Evolutionary conservation across 1,140 invertebrate genomes (phyloP), one percentile per base, ranked within the genome.

Genomic region (Schlechtendalia chinensis): DNA sequence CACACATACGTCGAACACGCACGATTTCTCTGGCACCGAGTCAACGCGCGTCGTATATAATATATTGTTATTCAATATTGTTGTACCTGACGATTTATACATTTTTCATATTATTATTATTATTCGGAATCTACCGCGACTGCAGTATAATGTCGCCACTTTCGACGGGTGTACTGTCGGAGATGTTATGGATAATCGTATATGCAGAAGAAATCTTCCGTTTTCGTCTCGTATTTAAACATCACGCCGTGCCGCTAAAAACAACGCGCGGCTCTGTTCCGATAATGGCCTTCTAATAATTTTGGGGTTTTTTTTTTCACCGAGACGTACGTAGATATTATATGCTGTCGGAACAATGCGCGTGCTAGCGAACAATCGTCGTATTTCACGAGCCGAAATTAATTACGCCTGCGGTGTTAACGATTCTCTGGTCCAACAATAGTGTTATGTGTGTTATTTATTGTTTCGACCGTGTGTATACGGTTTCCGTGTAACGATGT

Each of bases 11-110:
- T 22, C 32, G 32, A 65, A 45, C 14, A 32, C 22, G 24, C 67
- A 53, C 24, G 69, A 72, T 72, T 72, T 72, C 47, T 54, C 50
- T 72, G 69, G 69, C 69, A 72, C 17, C 10, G 27, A n/a, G 24
- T 72, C 69, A 54, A 72, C 14, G 5, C 10, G 4, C n/a, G n/a
- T n/a, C n/a, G n/a, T n/a, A n/a, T n/a, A n/a, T n/a, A n/a, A n/a
- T n/a, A n/a, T 17, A 22, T 16, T 22, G 22, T 69, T 22, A 17
- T 24, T 22, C 32, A 67, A 61, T 61, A 65, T 63, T 19, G 19
- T 22, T 65, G 19, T 12, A 65, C 61, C 32, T n/a, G 29, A 39
- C 32, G 8, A 50, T 50, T 50, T 50, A 12, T 14, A 39, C 8
- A 39, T 39, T 39, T 39, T 39, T 39, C n/a, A n/a, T n/a, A n/a